phyloP scores from a whole-genome alignment of 2,113 vertebrate genomes.

The Cervus canadensis region DNA sequence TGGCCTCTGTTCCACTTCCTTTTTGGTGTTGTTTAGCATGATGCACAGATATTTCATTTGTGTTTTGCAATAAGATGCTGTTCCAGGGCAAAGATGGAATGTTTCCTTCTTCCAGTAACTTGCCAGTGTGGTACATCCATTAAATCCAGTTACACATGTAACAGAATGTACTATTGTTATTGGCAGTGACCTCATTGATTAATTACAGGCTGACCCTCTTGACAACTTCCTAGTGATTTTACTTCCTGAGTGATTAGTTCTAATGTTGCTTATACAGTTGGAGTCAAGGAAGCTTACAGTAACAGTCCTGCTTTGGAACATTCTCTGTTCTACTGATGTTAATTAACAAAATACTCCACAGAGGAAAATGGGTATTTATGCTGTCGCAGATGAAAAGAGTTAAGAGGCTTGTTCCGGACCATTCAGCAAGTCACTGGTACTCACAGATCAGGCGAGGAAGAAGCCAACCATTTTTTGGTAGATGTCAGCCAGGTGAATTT shows the following conservation, averaged over 20 bases:
- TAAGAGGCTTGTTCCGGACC: not conserved
- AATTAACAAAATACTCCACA: constrained; percentile 31
- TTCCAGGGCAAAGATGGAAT: constrained; percentile 34
- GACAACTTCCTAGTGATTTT: constrained; percentile 67
- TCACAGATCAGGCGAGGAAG: not conserved
- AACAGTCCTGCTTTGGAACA: constrained; percentile 30
- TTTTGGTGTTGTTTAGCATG: not conserved
- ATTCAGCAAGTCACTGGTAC: not conserved
- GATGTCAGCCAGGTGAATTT: not conserved
- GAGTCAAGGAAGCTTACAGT: constrained; percentile 7
- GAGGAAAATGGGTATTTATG: constrained; percentile 18
- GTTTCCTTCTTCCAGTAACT: constrained; percentile 52
- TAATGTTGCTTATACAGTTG: constrained; percentile 46
- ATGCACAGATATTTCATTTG: not conserved
- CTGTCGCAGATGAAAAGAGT: not conserved
- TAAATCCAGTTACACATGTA: constrained; percentile 49
- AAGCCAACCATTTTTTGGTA: not conserved
- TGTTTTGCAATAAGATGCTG: constrained; percentile 23
- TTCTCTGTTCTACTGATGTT: not conserved
- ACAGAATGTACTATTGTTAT: constrained; percentile 50
- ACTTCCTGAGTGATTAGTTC: constrained; percentile 64
- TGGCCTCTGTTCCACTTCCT: not conserved
- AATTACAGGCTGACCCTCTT: constrained; percentile 53
- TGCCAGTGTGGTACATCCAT: constrained; percentile 42
- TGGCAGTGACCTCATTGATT: constrained; percentile 65